These are phyloP conservation scores for Heliconius ismenius DNA, from an alignment of 2,888 invertebrate genomes.

Conservation along the genomic window DNA sequence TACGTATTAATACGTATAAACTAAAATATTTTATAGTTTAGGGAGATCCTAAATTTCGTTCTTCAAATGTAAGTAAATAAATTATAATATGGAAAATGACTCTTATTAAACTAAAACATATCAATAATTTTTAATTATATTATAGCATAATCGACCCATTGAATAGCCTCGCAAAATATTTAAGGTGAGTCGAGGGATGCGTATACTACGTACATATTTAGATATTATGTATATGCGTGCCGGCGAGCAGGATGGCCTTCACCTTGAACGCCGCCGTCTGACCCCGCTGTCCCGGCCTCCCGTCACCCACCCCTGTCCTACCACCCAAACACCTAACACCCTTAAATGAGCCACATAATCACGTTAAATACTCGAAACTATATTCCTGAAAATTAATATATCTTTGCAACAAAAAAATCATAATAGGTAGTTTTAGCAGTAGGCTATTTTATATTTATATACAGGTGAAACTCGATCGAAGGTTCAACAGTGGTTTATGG, in stretches of 20 bases:
- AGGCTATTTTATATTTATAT: neutral
- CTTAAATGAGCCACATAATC: conserved; percentile 63
- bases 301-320: conserved; percentile 49
- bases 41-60: too few relatives aligned
- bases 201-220: conserved; percentile 47
- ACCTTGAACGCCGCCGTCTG: conserved; percentile 79
- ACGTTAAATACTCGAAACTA: conserved; percentile 54
- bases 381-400: neutral
- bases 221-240: conserved; percentile 46
- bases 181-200: conserved; percentile 2
- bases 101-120: too few relatives aligned
- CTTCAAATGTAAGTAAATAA: too few relatives aligned
- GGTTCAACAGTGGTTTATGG: too few relatives aligned
- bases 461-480: too few relatives aligned
- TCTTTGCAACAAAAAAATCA: neutral
- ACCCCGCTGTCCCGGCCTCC: conserved; percentile 57
- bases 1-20: too few relatives aligned
- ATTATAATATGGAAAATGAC: too few relatives aligned
- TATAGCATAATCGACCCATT: neutral
- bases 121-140: neutral
- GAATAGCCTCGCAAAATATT: conserved; percentile 4
- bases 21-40: too few relatives aligned
- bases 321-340: conserved; percentile 41
- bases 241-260: conserved; percentile 66
- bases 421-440: neutral